Evolutionary conservation across 2,113 vertebrate genomes (phyloP).

Genomic region (Ia io): DNA sequence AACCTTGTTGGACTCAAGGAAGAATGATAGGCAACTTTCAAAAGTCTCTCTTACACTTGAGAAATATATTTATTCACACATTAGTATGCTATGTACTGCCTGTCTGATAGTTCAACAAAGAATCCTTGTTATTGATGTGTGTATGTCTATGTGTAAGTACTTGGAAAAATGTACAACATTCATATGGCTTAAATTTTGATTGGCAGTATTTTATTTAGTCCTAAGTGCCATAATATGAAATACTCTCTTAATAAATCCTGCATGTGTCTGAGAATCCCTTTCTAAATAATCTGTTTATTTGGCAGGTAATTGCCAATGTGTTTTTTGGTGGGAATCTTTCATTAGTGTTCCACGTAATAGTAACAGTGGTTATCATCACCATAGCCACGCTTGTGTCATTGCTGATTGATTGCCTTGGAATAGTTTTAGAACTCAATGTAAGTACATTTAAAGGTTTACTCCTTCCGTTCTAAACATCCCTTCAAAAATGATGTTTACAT

Average conservation of each 20-base stretch:
- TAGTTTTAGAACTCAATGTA: slow-evolving; percentile 94
- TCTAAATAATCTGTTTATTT: slow-evolving; percentile 74
- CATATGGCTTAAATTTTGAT: neutral
- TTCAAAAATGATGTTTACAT: neutral
- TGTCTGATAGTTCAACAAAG: neutral
- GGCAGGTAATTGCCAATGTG: slow-evolving; percentile 91
- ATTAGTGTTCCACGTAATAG: slow-evolving; percentile 81
- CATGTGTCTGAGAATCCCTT: neutral
- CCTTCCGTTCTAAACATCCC: neutral
- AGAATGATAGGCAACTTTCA: slow-evolving; percentile 14
- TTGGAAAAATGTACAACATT: neutral
- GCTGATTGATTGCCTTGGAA: slow-evolving; percentile 91
- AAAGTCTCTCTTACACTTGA: neutral
- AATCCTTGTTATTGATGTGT: neutral
- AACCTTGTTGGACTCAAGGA: neutral
- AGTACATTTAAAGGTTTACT: slow-evolving; percentile 78
- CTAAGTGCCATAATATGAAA: neutral
- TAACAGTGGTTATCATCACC: slow-evolving; percentile 87
- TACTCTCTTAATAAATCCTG: neutral
- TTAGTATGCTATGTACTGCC: neutral
- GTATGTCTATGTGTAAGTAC: neutral
- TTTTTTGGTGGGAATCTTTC: slow-evolving; percentile 88
- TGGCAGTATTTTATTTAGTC: neutral
- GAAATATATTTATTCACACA: neutral
- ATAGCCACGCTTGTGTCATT: slow-evolving; percentile 87